Conservation (phyloP, 2,113 vertebrate genomes). For the Periophthalmus modestus region DNA sequence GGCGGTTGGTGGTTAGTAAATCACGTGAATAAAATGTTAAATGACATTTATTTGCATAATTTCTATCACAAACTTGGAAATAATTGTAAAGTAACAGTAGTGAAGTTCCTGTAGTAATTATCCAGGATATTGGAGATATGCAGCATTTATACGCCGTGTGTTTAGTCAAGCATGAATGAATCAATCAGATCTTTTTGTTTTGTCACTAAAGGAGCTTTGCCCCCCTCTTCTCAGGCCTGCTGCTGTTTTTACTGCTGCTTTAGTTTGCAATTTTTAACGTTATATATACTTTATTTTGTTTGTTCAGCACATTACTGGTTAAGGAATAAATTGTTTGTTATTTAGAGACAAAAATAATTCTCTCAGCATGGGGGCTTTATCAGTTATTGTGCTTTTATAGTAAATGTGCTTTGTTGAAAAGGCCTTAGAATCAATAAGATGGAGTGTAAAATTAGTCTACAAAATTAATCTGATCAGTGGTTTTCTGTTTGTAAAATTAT, state of each 20-base stretch:
- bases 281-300: constrained; percentile 13
- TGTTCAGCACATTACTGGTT: not conserved
- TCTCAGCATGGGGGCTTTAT: not conserved
- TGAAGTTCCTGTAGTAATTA: not conserved
- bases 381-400: constrained; percentile 1
- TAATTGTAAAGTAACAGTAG: not conserved
- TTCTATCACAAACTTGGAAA: not conserved
- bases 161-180: constrained; percentile 9
- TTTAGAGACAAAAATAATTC: constrained; percentile 3
- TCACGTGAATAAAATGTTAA: not conserved
- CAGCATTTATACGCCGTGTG: not conserved
- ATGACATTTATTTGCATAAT: constrained; percentile 3
- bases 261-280: constrained; percentile 20
- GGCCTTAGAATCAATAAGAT: constrained; percentile 22
- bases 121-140: constrained; percentile 4
- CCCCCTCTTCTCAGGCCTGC: constrained; percentile 42
- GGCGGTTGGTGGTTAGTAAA: constrained; percentile 2
- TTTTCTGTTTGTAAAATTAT: not conserved
- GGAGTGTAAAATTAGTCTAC: not conserved
- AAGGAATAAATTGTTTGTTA: constrained; percentile 19
- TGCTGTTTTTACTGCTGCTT: constrained; percentile 38
- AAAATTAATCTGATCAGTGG: not conserved
- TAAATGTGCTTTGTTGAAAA: constrained; percentile 1
- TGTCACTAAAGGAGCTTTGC: constrained; percentile 30
- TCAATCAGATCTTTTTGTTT: constrained; percentile 23